phyloP scores from a whole-genome alignment of 2,113 vertebrate species.

The Tonatia bakeri region DNA sequence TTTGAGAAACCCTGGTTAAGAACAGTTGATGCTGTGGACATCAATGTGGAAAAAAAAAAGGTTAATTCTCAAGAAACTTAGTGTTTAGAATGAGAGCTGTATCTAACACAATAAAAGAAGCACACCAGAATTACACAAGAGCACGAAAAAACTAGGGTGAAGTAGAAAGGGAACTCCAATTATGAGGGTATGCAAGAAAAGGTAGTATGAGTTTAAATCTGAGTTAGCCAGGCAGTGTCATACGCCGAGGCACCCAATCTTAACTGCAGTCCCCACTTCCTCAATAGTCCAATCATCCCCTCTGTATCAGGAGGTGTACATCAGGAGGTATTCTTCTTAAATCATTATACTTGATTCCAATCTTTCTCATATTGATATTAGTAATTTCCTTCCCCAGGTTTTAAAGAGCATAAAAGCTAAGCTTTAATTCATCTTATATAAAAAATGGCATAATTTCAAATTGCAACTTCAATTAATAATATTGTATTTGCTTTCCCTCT shows the following conservation, averaged over 20 bases:
- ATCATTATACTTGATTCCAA: background rate
- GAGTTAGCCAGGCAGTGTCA: background rate
- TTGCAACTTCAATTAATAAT: constrained; percentile 2
- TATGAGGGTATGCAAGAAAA: background rate
- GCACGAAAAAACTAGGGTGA: background rate
- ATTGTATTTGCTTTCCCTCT: background rate
- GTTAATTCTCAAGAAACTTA: constrained; percentile 7
- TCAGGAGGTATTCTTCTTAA: background rate
- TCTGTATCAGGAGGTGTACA: background rate
- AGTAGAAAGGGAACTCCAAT: background rate
- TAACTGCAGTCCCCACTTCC: background rate
- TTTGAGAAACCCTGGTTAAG: background rate
- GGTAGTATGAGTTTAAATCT: background rate
- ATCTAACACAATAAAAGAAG: background rate
- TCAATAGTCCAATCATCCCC: background rate
- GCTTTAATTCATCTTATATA: background rate
- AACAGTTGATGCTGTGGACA: background rate
- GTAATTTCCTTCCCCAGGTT: background rate
- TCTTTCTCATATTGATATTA: background rate
- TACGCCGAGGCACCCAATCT: background rate
- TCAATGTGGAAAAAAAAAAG: background rate
- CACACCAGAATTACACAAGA: background rate
- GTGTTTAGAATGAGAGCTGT: background rate
- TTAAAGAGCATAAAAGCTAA: background rate
- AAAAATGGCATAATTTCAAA: background rate